phyloP scores from a whole-genome alignment of 2,797 vertebrate species.

The Anas flavirostris region DNA sequence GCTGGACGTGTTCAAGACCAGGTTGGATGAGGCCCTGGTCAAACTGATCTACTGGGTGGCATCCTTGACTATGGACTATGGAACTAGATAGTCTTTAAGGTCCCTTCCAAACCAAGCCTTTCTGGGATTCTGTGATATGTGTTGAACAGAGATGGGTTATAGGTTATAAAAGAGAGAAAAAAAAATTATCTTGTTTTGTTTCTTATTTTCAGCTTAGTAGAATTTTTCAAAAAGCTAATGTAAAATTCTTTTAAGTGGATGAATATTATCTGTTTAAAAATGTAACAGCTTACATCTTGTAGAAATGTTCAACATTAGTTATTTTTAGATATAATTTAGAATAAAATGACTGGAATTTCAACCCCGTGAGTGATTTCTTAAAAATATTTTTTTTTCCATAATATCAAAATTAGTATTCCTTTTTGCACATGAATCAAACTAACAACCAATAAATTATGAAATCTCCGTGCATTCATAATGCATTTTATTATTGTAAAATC shows the following conservation, averaged over 20 bases:
- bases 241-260: neutral
- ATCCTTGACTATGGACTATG: too few relatives aligned
- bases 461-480: neutral
- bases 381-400: neutral
- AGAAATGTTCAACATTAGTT: neutral
- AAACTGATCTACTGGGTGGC: too few relatives aligned
- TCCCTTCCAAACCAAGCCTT: too few relatives aligned
- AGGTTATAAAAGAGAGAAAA: neutral
- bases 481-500: neutral
- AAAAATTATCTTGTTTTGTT: neutral
- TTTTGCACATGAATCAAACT: neutral
- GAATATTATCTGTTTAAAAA: neutral
- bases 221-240: neutral
- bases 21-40: too few relatives aligned
- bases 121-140: too few relatives aligned
- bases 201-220: neutral
- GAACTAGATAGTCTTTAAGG: too few relatives aligned
- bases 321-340: neutral
- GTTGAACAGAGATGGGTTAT: neutral
- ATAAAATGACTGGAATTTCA: neutral
- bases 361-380: neutral
- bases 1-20: too few relatives aligned
- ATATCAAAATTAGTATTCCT: neutral
- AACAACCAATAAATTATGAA: neutral
- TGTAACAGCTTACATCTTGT: neutral